Base-by-base conservation (phyloP, 1,140 invertebrate genomes). In the Musca domestica region DNA sequence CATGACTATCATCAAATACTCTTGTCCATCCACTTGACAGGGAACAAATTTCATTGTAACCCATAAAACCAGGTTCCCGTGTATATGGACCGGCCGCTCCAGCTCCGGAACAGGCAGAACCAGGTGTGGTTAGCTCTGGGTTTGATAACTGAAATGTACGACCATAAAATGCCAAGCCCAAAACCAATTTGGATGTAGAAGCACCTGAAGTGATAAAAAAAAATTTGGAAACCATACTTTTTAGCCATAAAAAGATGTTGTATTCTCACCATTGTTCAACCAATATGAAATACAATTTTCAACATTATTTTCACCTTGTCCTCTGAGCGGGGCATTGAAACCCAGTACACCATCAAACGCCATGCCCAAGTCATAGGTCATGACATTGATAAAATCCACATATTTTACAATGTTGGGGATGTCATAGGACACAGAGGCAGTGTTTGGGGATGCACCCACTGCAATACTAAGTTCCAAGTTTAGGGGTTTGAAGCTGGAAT, bases 301-400 rank as follows among this genome's bases (percentile, higher is more conserved):
- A 23, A 76, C 77, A 30, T 79, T 80, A 0, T 76, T 69, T 5
- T 52, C 73, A 69, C 51, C 54, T 48, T 25, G 70, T 48, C 7
- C 64, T 69, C 85, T 85, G 0, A 91, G 72, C 0, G 88, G 86
- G 2, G 89, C 83, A 72, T 90, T 89, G 25, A 87, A 84, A 9
- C 87, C 88, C 15, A 87, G 86, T 0, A 71, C 73, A 0, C 71
- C 52, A 58, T 91, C 86, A 85, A 87, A 88, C 52, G 84, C 70
- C 5, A 90, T 90, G 70, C 90, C 86, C 63, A 90, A 83, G 73
- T 93, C 91, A 69, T 93, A 93, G 0, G 88, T 74, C 90, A 92
- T 91, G 0, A 91, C 64, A 70, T 87, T 87, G 14, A 91, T 85
- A 5, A 86, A 82, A 70, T 91, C 85, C 25, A 90, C 73, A 52